Conservation (phyloP, 2,113 vertebrate species). For the Regulus satrapa region DNA sequence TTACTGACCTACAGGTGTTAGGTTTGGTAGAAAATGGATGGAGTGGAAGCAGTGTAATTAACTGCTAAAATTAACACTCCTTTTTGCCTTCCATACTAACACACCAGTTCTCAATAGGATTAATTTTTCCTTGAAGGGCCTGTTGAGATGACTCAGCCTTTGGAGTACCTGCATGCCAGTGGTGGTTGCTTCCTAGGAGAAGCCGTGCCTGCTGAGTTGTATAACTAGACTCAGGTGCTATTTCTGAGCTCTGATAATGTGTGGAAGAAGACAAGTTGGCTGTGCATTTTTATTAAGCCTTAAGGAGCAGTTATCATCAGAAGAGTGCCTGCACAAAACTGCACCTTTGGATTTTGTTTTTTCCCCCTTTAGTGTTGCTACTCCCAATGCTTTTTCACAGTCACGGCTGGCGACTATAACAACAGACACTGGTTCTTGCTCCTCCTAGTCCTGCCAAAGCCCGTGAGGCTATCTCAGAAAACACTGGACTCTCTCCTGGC, state of each 20-base stretch:
- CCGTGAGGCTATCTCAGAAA: background rate
- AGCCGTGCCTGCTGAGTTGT: background rate
- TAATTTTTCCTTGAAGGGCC: background rate
- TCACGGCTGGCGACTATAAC: background rate
- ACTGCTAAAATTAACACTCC: background rate
- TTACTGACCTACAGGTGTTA: background rate
- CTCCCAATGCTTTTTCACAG: background rate
- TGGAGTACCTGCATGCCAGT: background rate
- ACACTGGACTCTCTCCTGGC: background rate
- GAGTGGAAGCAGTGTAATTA: background rate
- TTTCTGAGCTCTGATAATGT: slow-evolving; percentile 27
- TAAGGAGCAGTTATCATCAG: slow-evolving; percentile 9
- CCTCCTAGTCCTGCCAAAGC: background rate
- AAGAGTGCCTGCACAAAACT: background rate
- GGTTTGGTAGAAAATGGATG: background rate
- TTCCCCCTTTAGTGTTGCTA: background rate
- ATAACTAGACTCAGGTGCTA: background rate
- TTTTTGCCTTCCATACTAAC: background rate
- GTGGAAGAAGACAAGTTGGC: slow-evolving; percentile 26
- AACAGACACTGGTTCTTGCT: background rate
- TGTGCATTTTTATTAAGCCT: slow-evolving; percentile 42
- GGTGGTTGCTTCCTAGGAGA: background rate
- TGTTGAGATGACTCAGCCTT: background rate
- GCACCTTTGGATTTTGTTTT: background rate
- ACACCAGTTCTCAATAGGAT: background rate